A percentile compares a stretch with the other conserved stretches of the same genome.
phyloP scores from a whole-genome alignment of 2,888 invertebrate species.

The Noctua janthina region DNA sequence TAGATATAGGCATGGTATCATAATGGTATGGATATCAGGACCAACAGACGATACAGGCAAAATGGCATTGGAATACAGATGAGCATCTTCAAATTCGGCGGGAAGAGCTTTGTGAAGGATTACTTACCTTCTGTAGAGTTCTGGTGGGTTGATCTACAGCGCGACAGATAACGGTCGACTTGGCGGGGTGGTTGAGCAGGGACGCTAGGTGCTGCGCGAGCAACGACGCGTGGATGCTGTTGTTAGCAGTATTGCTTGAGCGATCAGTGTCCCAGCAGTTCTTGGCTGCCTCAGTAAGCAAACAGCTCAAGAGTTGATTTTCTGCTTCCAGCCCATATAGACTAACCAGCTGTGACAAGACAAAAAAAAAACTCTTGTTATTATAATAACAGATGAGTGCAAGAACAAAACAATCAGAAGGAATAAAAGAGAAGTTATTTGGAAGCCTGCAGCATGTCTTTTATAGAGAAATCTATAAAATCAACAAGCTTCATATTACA shows the following conservation, averaged over 20 bases:
- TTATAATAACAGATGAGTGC: not conserved
- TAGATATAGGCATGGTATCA: slow-evolving; percentile 25
- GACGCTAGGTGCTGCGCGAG: slow-evolving; percentile 90
- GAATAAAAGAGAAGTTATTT: not conserved
- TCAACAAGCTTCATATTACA: not conserved
- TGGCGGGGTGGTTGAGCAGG: slow-evolving; percentile 95
- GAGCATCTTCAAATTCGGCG: slow-evolving; percentile 27
- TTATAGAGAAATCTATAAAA: not conserved
- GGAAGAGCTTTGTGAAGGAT: slow-evolving; percentile 17
- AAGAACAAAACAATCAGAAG: not conserved
- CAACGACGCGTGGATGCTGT: slow-evolving; percentile 93
- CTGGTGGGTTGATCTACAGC: slow-evolving; percentile 95
- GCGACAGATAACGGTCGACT: slow-evolving; percentile 96
- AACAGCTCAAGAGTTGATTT: slow-evolving; percentile 98
- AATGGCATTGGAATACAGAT: slow-evolving; percentile 44
- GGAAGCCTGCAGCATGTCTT: not conserved
- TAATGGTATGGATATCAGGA: slow-evolving; percentile 56
- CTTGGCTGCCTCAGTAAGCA: slow-evolving; percentile 95
- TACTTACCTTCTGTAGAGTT: slow-evolving; percentile 91
- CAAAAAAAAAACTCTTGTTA: slow-evolving; percentile 36
- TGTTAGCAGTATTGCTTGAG: slow-evolving; percentile 93
- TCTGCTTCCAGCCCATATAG: slow-evolving; percentile 99
- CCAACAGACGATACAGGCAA: slow-evolving; percentile 67
- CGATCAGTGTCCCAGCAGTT: slow-evolving; percentile 93
- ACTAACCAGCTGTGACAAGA: slow-evolving; percentile 93